Conservation (phyloP, 2,888 invertebrate genomes). For the Cataglyphis altisquamis region DNA sequence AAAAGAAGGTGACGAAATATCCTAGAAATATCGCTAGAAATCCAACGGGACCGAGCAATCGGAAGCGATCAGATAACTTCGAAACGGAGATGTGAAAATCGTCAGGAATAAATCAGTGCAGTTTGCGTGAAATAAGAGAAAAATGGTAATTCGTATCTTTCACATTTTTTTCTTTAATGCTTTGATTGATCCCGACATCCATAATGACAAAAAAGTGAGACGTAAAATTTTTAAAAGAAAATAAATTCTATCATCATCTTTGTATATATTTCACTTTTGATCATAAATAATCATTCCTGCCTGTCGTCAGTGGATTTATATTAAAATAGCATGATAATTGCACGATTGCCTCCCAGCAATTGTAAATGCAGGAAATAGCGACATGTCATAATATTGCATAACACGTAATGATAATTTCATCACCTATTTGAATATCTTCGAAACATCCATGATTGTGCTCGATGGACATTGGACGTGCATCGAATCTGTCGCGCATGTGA, state of each 20-base stretch:
- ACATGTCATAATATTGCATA: conserved; percentile 8
- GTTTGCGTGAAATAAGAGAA: not conserved
- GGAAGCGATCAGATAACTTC: conserved; percentile 53
- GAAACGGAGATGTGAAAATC: conserved; percentile 28
- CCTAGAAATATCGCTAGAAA: conserved; percentile 54
- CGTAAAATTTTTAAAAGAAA: not conserved
- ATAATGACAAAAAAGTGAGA: not conserved
- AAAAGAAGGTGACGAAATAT: conserved; percentile 55
- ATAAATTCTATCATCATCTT: not conserved
- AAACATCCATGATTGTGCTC: conserved; percentile 17
- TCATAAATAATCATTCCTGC: not conserved
- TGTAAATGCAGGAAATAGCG: not conserved
- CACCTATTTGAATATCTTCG: conserved; percentile 24
- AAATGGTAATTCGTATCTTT: not conserved
- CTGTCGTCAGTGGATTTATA: not conserved
- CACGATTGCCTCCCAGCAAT: not conserved
- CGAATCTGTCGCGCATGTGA: conserved; percentile 4
- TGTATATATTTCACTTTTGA: not conserved
- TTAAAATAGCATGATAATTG: not conserved
- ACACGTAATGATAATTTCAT: conserved; percentile 11
- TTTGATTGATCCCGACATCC: not conserved
- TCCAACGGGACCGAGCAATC: conserved; percentile 45
- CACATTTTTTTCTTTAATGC: not conserved
- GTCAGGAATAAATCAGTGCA: conserved; percentile 32
- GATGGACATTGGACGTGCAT: not conserved